These are phyloP conservation scores for Drosophila sucinea DNA, from an alignment of 1,140 invertebrate genomes.

Conservation along the genomic window DNA sequence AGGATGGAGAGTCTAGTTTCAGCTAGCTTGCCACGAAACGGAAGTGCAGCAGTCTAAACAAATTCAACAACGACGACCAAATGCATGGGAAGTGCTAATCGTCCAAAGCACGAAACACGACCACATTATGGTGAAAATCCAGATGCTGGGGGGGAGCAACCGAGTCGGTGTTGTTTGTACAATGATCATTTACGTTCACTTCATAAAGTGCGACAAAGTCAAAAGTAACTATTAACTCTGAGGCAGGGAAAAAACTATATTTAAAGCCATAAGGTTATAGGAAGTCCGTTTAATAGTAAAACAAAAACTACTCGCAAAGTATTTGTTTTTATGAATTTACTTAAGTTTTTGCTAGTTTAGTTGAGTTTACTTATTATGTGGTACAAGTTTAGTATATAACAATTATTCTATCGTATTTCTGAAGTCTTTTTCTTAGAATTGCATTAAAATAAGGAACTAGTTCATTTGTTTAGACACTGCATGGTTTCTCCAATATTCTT, in stretches of 20 bases:
- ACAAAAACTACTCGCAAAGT: no score
- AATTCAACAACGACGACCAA: conserved; percentile 51
- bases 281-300: not conserved
- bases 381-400: no score
- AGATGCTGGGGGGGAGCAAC: conserved; percentile 5
- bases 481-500: no score
- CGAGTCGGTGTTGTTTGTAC: not conserved
- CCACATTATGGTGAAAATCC: conserved; percentile 20
- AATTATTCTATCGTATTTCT: no score
- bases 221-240: not conserved
- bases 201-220: not conserved
- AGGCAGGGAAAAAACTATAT: not conserved
- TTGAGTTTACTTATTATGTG: no score
- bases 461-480: no score
- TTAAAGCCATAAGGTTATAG: not conserved
- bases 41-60: conserved; percentile 79
- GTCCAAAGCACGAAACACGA: conserved; percentile 65
- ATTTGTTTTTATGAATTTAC: no score
- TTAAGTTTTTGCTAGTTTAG: no score
- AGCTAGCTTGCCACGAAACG: conserved; percentile 51
- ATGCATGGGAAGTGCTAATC: conserved; percentile 74
- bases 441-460: no score
- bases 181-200: not conserved
- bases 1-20: not conserved
- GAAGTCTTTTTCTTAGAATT: no score